A percentile compares a stretch with the other conserved stretches of the same genome.
Evolutionary conservation across 2,888 invertebrate species (phyloP).

Genomic region (Augochlorella aurata): DNA sequence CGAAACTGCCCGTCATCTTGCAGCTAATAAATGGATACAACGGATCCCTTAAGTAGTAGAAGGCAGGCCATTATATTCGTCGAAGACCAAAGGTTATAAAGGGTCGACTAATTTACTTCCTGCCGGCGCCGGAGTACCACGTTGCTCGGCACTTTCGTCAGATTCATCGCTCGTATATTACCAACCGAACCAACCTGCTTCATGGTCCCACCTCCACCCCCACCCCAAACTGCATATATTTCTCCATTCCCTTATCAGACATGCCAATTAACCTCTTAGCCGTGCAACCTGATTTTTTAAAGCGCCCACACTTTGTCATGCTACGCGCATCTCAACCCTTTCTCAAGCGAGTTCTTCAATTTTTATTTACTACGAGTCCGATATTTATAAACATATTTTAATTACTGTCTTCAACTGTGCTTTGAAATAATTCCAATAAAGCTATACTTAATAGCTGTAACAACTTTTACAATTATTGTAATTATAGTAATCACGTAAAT

Average conservation of each 20-base stretch:
- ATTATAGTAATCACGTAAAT: not conserved
- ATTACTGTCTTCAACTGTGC: not conserved
- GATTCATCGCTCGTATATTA: slow-evolving; percentile 21
- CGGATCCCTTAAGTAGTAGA: slow-evolving; percentile 56
- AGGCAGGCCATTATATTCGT: slow-evolving; percentile 59
- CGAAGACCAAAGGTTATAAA: slow-evolving; percentile 60
- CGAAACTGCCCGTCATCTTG: slow-evolving; percentile 63
- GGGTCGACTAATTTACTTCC: slow-evolving; percentile 66
- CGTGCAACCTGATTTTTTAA: too few species aligned
- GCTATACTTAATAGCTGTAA: not conserved
- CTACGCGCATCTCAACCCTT: too few species aligned
- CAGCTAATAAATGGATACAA: slow-evolving; percentile 70
- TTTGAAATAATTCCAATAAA: not conserved
- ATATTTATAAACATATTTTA: too few species aligned
- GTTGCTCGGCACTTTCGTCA: slow-evolving; percentile 48
- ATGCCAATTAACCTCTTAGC: not conserved
- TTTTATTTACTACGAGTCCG: too few species aligned
- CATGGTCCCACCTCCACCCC: not conserved
- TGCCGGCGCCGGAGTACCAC: slow-evolving; percentile 54
- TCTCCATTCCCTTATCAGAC: not conserved
- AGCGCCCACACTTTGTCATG: too few species aligned
- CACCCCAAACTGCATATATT: not conserved
- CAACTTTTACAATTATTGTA: not conserved
- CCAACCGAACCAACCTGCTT: not conserved
- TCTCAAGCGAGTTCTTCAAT: too few species aligned